Conservation (phyloP, 2,113 vertebrate species). For the Corythornis madagascariensis region DNA sequence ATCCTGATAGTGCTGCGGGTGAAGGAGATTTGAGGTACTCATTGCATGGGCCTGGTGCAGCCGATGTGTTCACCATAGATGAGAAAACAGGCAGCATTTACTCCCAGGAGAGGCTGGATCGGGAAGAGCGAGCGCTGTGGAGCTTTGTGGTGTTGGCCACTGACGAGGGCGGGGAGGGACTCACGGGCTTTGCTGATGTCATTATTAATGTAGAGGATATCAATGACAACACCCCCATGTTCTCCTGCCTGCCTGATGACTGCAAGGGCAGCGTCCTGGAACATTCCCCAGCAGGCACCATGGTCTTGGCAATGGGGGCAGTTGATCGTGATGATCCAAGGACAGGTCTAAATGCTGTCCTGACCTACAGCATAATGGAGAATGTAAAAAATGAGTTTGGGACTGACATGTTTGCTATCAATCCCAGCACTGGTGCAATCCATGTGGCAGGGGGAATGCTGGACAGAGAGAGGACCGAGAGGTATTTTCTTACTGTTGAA, state of each 20-base stretch:
- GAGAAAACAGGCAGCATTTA: conserved; percentile 88
- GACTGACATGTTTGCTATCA: conserved; percentile 81
- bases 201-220: conserved; percentile 91
- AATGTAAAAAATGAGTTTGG: conserved; percentile 70
- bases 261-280: conserved; percentile 84
- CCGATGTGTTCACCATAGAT: conserved; percentile 86
- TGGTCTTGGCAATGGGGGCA: conserved; percentile 88
- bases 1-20: conserved; percentile 84
- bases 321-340: conserved; percentile 85
- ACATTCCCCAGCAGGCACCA: conserved; percentile 79
- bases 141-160: conserved; percentile 89
- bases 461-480: conserved; percentile 83
- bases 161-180: conserved; percentile 88
- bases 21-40: conserved; percentile 86
- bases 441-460: conserved; percentile 74
- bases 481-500: conserved; percentile 83
- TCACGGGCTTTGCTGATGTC: conserved; percentile 90
- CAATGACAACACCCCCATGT: conserved; percentile 85
- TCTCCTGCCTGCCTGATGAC: conserved; percentile 80
- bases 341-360: conserved; percentile 85
- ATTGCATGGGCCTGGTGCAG: conserved; percentile 87
- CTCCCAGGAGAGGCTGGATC: conserved; percentile 81
- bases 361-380: conserved; percentile 83
- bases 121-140: conserved; percentile 86
- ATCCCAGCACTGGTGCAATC: conserved; percentile 81